Base-by-base conservation (phyloP, 2,888 invertebrate genomes). In the Epirrita christyi region DNA sequence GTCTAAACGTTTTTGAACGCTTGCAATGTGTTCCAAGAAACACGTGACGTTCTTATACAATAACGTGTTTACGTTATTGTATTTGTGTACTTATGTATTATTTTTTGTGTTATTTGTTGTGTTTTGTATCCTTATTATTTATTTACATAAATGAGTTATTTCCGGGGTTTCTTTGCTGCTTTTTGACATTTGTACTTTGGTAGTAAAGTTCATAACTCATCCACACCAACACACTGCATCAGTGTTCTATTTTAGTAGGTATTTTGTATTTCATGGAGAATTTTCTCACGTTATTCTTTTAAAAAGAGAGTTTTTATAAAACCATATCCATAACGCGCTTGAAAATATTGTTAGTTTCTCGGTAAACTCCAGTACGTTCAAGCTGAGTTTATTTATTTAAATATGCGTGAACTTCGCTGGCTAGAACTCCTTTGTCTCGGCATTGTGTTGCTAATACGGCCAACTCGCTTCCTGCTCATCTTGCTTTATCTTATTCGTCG, bases 331-430 rank as follows among this genome's bases (percentile, higher is more conserved):
- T 52, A 53, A 55, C 28, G 49, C 21, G 49, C 54, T 50, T 42
- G 21, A 36, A 48, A 52, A 56, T 53, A 47, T n/a, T n/a, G 41
- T 42, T 49, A 61, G 57, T 41, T 64, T 71, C 72, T 77, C 75
- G 71, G 68, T 75, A 77, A 80, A 74, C 68, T 70, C 71, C 71
- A 71, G 71, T 72, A 71, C 75, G 73, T 74, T 79, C 80, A 80
- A 83, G 77, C 73, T 73, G 75, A 75, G 81, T 85, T 83, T 87
- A 85, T 88, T 85, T 88, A 87, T 86, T 85, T 84, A 85, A 86
- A 86, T 85, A 86, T 85, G 85, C 86, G 85, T 85, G 77, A 85
- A 86, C 81, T 80, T 77, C 75, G 78, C 75, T 78, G 73, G 78
- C 76, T 77, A 68, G 67, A 65, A 71, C 70, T 75, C 80, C 84